Evolutionary conservation across 2,888 invertebrate species (phyloP).

Genomic region (Sacculina carcini): DNA sequence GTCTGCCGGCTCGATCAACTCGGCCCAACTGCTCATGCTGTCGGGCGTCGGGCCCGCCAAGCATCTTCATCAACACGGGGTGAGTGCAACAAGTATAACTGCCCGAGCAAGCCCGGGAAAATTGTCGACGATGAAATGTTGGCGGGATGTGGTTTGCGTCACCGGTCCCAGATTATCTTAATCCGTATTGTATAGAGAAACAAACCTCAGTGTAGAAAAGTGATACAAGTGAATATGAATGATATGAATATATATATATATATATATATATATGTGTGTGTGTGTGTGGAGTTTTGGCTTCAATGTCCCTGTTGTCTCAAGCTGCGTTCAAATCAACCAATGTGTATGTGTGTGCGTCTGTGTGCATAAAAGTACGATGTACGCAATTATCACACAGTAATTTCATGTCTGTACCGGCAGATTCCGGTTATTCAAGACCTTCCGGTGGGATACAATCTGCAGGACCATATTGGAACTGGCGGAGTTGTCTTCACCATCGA

Average conservation of each 20-base stretch:
- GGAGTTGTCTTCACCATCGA: constrained; percentile 58
- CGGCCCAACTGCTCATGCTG: constrained; percentile 76
- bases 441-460: constrained; percentile 57
- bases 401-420: too few relatives aligned
- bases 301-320: too few relatives aligned
- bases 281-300: too few relatives aligned
- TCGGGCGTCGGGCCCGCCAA: constrained; percentile 61
- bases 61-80: constrained; percentile 32
- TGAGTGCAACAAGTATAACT: too few relatives aligned
- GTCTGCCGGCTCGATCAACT: constrained; percentile 71
- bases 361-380: not conserved
- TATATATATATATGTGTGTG: not conserved
- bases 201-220: too few relatives aligned
- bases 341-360: not conserved
- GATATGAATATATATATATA: constrained; percentile 1
- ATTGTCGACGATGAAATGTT: too few relatives aligned
- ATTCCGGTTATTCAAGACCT: constrained; percentile 56
- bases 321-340: not conserved
- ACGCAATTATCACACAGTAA: not conserved
- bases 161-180: too few relatives aligned
- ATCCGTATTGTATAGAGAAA: too few relatives aligned
- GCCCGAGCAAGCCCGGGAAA: too few relatives aligned
- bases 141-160: too few relatives aligned
- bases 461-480: constrained; percentile 66
- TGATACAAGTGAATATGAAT: too few relatives aligned